Evolutionary conservation across 2,888 invertebrate species (phyloP).

Genomic region (Acleris cristana): DNA sequence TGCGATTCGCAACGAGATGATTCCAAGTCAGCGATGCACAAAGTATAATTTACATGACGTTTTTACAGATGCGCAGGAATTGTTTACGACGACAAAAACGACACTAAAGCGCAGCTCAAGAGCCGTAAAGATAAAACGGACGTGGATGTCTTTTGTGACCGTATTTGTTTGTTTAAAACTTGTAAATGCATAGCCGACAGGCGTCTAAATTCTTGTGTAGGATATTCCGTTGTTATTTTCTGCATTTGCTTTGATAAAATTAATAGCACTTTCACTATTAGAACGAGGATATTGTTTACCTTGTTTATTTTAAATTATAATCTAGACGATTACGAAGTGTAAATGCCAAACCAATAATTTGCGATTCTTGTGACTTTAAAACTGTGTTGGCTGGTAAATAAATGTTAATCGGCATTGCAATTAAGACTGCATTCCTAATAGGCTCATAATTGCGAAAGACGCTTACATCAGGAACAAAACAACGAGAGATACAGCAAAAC

Average conservation of each 20-base stretch:
- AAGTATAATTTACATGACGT: constrained; percentile 48
- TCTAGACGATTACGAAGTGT: neutral
- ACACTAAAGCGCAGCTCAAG: constrained; percentile 45
- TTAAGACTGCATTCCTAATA: constrained; percentile 44
- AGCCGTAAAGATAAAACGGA: constrained; percentile 36
- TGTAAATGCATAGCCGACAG: constrained; percentile 17
- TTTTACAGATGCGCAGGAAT: constrained; percentile 52
- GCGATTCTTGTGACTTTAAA: neutral
- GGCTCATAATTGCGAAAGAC: constrained; percentile 32
- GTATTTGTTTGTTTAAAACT: constrained; percentile 22
- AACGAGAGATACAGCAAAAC: constrained; percentile 9
- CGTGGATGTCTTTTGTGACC: constrained; percentile 8
- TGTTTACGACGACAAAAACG: constrained; percentile 59
- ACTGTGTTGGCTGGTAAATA: neutral
- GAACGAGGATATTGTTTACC: constrained; percentile 24
- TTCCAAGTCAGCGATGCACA: neutral
- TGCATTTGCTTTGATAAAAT: neutral
- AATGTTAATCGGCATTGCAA: constrained; percentile 24
- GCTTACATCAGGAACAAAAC: constrained; percentile 5
- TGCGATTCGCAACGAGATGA: constrained; percentile 1
- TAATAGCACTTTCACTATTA: constrained; percentile 24
- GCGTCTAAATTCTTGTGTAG: constrained; percentile 1
- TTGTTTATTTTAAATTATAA: constrained; percentile 14
- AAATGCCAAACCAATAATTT: neutral
- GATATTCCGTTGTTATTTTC: constrained; percentile 7